These are phyloP conservation scores for Hetaerina titia DNA, from an alignment of 2,888 invertebrate genomes.

Conservation along the genomic window DNA sequence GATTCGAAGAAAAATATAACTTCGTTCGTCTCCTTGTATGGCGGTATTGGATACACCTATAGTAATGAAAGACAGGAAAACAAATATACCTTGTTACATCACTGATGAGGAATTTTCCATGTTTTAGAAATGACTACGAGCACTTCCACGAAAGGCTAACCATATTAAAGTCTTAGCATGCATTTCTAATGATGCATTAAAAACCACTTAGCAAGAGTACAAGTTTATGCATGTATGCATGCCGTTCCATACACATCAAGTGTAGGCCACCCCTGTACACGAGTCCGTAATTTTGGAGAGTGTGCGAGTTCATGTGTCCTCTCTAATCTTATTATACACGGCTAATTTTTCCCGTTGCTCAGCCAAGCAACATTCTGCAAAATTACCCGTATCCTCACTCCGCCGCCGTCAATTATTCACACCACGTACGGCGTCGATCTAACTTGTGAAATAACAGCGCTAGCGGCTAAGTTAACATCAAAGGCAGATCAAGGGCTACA, in stretches of 20 bases:
- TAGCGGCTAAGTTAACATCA: not conserved
- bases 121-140: not conserved
- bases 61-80: too few species aligned
- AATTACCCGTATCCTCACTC: not conserved
- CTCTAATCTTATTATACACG: not conserved
- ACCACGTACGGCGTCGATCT: not conserved
- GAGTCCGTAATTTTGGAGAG: not conserved
- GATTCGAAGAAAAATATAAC: too few species aligned
- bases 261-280: not conserved
- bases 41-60: too few species aligned
- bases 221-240: not conserved
- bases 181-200: conserved; percentile 22
- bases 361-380: conserved; percentile 1
- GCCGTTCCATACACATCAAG: not conserved
- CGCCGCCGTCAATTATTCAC: not conserved
- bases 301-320: not conserved
- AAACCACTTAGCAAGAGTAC: not conserved
- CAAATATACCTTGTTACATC: too few species aligned
- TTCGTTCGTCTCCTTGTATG: too few species aligned
- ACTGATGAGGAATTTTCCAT: too few species aligned
- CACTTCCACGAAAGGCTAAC: not conserved
- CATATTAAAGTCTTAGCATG: not conserved
- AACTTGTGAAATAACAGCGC: conserved; percentile 17
- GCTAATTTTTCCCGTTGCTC: conserved; percentile 20
- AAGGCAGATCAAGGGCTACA: not conserved